A percentile compares a stretch with the other conserved stretches of the same genome.
Evolutionary conservation across 2,888 invertebrate genomes (phyloP).

Genomic region (Nesidiocoris tenuis): DNA sequence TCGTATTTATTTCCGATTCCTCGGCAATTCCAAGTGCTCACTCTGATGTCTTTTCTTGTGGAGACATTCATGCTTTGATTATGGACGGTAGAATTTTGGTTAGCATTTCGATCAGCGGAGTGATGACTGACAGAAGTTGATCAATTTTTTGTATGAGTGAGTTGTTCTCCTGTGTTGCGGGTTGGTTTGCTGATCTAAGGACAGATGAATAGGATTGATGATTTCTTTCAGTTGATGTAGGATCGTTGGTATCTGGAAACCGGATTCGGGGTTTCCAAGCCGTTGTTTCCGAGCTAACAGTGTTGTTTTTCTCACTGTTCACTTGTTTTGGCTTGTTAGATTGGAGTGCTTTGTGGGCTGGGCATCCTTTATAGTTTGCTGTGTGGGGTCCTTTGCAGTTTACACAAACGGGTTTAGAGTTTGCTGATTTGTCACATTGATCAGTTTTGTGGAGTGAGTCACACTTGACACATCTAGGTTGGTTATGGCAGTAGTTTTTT

Average conservation of each 20-base stretch:
- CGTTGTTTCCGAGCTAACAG: too few species aligned
- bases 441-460: background rate
- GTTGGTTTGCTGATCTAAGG: conserved; percentile 5
- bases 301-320: background rate
- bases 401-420: background rate
- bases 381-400: background rate
- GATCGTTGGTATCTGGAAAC: too few species aligned
- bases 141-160: background rate
- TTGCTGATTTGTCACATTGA: background rate
- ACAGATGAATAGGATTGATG: background rate
- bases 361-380: conserved; percentile 4
- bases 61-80: background rate
- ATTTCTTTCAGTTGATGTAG: background rate
- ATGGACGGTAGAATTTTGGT: background rate
- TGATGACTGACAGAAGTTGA: background rate
- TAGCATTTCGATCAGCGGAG: background rate
- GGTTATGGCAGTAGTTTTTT: background rate
- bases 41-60: background rate
- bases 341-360: background rate
- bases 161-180: background rate
- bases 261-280: too few species aligned
- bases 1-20: background rate
- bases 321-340: background rate
- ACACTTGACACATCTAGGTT: background rate
- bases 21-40: conserved; percentile 1